A percentile compares a stretch with the other conserved stretches of the same genome.
Conservation (phyloP, 1,140 invertebrate genomes). For the Belonocnema kinseyi region DNA sequence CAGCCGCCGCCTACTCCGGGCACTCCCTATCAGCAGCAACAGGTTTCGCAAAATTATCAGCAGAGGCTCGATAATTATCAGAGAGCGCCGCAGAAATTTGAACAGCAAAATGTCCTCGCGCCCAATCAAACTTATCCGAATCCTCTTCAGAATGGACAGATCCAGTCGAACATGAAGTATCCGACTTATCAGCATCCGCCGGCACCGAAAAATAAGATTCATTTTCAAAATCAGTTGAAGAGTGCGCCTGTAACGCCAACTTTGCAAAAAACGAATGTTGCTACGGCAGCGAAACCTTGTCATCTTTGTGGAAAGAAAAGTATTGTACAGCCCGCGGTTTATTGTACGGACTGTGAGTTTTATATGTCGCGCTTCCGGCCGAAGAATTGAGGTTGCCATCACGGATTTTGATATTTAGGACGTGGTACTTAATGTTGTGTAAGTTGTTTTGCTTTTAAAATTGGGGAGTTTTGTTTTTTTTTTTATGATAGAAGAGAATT, state of each 20-base stretch:
- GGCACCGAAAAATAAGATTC: constrained; percentile 77
- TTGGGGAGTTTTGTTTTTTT: no score
- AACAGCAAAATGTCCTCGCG: constrained; percentile 53
- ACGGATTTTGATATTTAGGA: constrained; percentile 24
- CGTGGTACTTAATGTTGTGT: background rate
- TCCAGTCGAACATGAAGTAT: constrained; percentile 73
- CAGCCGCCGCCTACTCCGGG: constrained; percentile 66
- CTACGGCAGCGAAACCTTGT: constrained; percentile 79
- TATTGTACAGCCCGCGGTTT: constrained; percentile 84
- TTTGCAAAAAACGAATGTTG: constrained; percentile 64
- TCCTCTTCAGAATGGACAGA: constrained; percentile 68
- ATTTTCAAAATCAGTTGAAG: constrained; percentile 82
- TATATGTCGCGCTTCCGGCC: constrained; percentile 92
- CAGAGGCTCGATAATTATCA: constrained; percentile 73
- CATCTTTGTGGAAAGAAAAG: constrained; percentile 90
- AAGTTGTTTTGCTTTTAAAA: background rate
- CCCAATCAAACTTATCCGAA: constrained; percentile 72
- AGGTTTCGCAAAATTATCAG: constrained; percentile 66
- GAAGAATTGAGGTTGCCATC: constrained; percentile 65
- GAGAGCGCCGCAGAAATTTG: constrained; percentile 62
- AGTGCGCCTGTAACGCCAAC: constrained; percentile 63
- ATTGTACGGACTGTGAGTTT: constrained; percentile 92
- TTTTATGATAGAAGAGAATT: no score
- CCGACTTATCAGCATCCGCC: constrained; percentile 78
- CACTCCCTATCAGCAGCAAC: constrained; percentile 60